phyloP scores from a whole-genome alignment of 2,113 vertebrate species.

The Sylvietta virens region DNA sequence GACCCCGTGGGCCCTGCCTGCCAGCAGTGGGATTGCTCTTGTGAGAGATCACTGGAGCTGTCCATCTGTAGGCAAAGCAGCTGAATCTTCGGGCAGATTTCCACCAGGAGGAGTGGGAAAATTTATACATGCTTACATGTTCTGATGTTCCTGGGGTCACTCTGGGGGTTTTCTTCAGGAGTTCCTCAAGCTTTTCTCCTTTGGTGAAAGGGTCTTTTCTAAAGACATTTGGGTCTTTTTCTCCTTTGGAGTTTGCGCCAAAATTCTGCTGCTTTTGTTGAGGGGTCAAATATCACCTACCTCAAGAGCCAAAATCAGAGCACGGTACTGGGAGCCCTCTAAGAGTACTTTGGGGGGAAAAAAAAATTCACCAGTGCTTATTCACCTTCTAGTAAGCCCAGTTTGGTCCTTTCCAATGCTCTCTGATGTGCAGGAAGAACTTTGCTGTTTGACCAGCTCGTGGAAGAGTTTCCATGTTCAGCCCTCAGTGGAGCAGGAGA shows the following conservation, averaged over 20 bases:
- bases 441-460: neutral
- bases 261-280: neutral
- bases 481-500: neutral
- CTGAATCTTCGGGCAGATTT: too few relatives aligned
- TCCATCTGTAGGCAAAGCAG: too few relatives aligned
- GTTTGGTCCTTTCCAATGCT: neutral
- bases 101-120: too few relatives aligned
- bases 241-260: neutral
- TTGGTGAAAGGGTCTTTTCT: neutral
- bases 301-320: neutral
- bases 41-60: too few relatives aligned
- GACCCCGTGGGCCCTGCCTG: too few relatives aligned
- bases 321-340: rapidly evolving
- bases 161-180: neutral
- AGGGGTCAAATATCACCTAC: rapidly evolving
- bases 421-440: neutral
- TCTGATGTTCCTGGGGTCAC: neutral
- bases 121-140: neutral
- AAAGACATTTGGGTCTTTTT: neutral
- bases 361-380: neutral
- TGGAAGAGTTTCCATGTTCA: neutral
- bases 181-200: neutral
- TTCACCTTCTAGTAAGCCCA: neutral
- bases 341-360: neutral
- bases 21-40: too few relatives aligned